phyloP scores from a whole-genome alignment of 2,888 invertebrate species.

The Epirrita christyi region DNA sequence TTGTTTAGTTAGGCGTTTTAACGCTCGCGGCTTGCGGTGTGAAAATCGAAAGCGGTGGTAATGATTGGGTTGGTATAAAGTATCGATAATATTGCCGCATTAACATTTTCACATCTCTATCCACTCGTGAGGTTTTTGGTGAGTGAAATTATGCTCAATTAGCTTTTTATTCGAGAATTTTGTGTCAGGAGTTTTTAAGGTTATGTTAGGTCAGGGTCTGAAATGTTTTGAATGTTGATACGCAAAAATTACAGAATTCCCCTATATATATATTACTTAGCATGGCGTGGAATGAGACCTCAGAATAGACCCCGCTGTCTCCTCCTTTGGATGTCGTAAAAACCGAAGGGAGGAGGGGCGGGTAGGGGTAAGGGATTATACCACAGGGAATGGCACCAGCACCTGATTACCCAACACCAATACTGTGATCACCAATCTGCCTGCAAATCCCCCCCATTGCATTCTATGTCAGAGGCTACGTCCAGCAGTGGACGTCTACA shows the following conservation, averaged over 20 bases:
- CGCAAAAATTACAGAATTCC: not conserved
- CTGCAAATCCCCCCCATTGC: no score
- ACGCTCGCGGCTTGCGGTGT: slow-evolving; percentile 23
- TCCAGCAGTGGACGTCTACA: no score
- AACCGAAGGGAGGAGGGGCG: no score
- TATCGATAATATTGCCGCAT: slow-evolving; percentile 44
- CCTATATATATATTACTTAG: no score
- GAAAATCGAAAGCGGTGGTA: slow-evolving; percentile 44
- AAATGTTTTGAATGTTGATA: not conserved
- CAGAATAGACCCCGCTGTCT: no score
- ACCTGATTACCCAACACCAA: no score
- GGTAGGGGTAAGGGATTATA: no score
- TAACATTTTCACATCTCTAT: slow-evolving; percentile 49
- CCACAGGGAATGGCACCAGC: no score
- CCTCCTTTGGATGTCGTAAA: no score
- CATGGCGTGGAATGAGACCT: no score
- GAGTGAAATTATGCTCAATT: slow-evolving; percentile 25
- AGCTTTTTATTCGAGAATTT: slow-evolving; percentile 19
- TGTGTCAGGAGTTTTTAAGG: slow-evolving; percentile 7
- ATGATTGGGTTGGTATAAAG: slow-evolving; percentile 40
- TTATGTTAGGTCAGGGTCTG: slow-evolving; percentile 6
- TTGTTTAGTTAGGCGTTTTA: slow-evolving; percentile 35
- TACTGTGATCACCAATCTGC: no score
- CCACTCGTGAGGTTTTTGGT: slow-evolving; percentile 26
- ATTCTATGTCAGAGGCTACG: no score